Base-by-base conservation (phyloP, 2,888 invertebrate genomes). In the Orthosia cruda region DNA sequence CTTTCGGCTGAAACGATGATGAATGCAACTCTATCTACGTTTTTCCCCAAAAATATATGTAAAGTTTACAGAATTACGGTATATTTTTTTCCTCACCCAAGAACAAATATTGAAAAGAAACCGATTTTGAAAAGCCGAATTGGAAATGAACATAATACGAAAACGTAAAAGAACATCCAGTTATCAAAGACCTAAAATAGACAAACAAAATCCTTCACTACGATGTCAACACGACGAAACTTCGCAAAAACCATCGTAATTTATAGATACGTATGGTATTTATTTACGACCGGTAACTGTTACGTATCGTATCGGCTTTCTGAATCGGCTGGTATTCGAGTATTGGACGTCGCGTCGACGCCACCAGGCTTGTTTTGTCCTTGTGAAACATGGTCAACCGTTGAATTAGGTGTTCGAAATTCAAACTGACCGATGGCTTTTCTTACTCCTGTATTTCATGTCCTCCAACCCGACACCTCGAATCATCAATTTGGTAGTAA, bases 281-380 rank as follows among this genome's bases (percentile, higher is more conserved):
- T 84, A 81, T 81, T 81, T 84, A 80, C 54, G 70, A 23, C 59
- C 59, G 26, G 79, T 84, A 66, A n/a, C 67, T n/a, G 65, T 63
- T 59, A 64, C 62, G 49, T 63, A 62, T 66, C 50, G 80, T 67
- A 80, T 74, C 70, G 67, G 68, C 23, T 71, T 71, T 70, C 54
- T 70, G 67, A 23, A 77, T 70, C 70, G 32, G 23, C 57, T 54
- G 23, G 54, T 67, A 49, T 58, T 66, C 58, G 45, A 67, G 69
- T 74, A 63, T 61, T 64, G 67, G 67, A 66, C 59, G 75, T 71
- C 69, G 66, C 59, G 75, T 71, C 69, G 66, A 32, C 66, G 49
- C 47, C 32, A 58, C 54, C 57, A 61, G 62, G 16, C 66, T 63
- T 80, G 84, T 69, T 79, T 81, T 73, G 80, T 80, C 57, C 63